Base-by-base conservation (phyloP, 2,113 vertebrate genomes). In the Nanorana parkeri region DNA sequence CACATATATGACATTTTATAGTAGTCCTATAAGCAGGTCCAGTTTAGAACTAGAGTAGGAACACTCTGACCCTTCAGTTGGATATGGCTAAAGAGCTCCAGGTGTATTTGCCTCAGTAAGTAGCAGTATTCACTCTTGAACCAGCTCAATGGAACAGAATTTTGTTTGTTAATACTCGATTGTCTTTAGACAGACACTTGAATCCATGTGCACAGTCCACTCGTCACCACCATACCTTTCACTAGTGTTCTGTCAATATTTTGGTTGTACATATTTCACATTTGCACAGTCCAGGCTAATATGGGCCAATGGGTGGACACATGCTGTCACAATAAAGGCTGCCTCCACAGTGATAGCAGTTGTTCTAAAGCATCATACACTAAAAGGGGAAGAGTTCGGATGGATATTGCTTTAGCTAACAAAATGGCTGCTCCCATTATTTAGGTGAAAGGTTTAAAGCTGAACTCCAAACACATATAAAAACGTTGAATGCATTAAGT, bases 1-100 rank as follows among this genome's bases (percentile, higher is more conserved):
- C 86, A 85, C 5, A 72, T 85, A 77, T 36, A 83, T 29, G 83
- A 85, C 78, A 81, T 73, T 71, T 29, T 69, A 68, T 78, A 67
- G 84, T 85, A 83, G 73, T 79, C 84, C 54, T 83, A 20, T 24
- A 84, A 29, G 78, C 71, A 68, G 52, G 71, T 52, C 72, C 56
- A 29, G 54, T 41, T 56, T 41, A 75, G n/a, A 74, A 5, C 13
- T 0, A 28, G 55, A 28, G 51, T 74, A 29, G 17, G 52, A 26
- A 56, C 24, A 13, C 8, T 20, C 8, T 28, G 47, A 51, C 5
- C 24, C 21, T 26, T 13, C 24, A 63, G 21, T 20, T 32, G 11
- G 24, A 47, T 56, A 26, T 32, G 21, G 5, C 23, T 41, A 7
- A 17, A 60, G 54, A 60, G 55, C 26, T 13, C 6, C 24, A 58